Evolutionary conservation across 2,888 invertebrate species (phyloP).

Genomic region (Orthosia cruda): DNA sequence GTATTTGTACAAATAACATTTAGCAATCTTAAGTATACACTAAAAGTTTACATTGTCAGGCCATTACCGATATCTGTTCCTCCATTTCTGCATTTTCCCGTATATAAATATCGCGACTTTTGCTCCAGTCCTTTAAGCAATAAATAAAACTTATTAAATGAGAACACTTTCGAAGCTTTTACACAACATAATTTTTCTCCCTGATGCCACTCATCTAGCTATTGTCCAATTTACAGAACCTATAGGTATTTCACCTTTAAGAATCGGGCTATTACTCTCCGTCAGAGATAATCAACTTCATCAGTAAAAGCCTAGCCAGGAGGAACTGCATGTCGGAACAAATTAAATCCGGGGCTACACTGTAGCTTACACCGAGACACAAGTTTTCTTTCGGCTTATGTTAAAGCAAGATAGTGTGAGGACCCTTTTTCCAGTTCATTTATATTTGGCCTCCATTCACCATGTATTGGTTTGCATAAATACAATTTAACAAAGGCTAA

Average conservation of each 20-base stretch:
- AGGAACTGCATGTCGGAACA: conserved; percentile 17
- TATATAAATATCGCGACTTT: background rate
- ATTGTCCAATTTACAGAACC: conserved; percentile 28
- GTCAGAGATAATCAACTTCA: conserved; percentile 46
- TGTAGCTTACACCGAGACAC: background rate
- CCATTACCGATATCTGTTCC: background rate
- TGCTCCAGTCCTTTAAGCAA: too few relatives aligned
- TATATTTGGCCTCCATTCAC: conserved; percentile 25
- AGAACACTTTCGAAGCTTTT: background rate
- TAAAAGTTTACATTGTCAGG: background rate
- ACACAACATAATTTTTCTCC: background rate
- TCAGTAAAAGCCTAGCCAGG: conserved; percentile 37
- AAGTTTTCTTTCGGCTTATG: background rate
- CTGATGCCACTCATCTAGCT: conserved; percentile 8
- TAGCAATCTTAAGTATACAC: background rate
- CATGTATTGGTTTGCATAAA: conserved; percentile 13
- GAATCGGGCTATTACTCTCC: conserved; percentile 30
- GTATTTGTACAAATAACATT: background rate
- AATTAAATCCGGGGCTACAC: conserved; percentile 5
- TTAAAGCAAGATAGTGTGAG: conserved; percentile 11
- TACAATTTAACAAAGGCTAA: background rate
- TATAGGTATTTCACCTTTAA: conserved; percentile 12
- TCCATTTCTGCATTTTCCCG: background rate
- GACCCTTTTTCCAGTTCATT: conserved; percentile 10
- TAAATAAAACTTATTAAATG: conserved; percentile 7